Base-by-base conservation (phyloP, 2,888 invertebrate genomes). In the Seira sanloemensis region DNA sequence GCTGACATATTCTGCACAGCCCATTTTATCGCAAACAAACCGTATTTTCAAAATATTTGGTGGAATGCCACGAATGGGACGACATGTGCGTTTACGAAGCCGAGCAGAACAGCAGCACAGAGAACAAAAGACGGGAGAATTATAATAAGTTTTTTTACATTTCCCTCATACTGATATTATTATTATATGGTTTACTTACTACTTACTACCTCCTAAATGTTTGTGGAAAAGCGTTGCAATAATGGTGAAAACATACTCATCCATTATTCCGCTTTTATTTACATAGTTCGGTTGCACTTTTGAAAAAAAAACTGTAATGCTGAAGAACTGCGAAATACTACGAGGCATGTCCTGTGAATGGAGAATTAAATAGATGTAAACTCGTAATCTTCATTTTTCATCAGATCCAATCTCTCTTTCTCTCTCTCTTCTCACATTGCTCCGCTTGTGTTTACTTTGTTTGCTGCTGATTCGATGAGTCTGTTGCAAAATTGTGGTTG, bases 341-440 rank as follows among this genome's bases (percentile, higher is more conserved):
- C 12, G 37, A 62, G 62, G 62, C 21, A 62, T 21, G 4, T 62
- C 21, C 25, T 19, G 37, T 37, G 18, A 19, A 69, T 37, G 37
- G 27, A 75, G 37, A 75, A 66, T 27, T 75, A 66, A 75, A 75
- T 75, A 66, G 75, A 66, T 66, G 66, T 54, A 75, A 75, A 75
- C 37, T 25, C 16, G 58, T 25, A 76, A 76, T 67, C 76, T 68
- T 46, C 69, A 77, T 69, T 77, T 77, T 69, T 77, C 77, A 77
- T 50, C 67, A 76, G 27, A 76, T 77, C 58, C 68, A 21, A 68
- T 67, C 75, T 58, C 5, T 23, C 62, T 62, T 19, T 62, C n/a
- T n/a, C n/a, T n/a, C n/a, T 5, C 58, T 9, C 58, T 9, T 16
- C 58, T 58, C 18, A 16, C 46, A 12, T 67, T 67, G 69, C 27